phyloP scores from a whole-genome alignment of 2,888 invertebrate genomes.

The Encarsia formosa region DNA sequence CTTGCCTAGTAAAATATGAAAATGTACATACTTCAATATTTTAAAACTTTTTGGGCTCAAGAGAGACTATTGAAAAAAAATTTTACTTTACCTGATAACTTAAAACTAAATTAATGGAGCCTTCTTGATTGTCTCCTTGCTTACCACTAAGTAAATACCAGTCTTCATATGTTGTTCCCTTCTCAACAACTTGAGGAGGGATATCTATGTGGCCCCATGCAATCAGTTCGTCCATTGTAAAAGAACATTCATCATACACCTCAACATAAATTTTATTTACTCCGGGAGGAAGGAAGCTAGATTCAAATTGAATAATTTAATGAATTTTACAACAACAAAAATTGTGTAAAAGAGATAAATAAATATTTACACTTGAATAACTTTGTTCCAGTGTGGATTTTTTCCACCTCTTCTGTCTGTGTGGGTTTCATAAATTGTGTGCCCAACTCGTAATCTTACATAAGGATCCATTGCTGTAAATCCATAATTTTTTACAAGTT shows the following conservation, averaged over 20 bases:
- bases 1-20: constrained; percentile 33
- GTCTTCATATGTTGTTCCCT: constrained; percentile 89
- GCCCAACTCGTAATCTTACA: constrained; percentile 86
- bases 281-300: constrained; percentile 79
- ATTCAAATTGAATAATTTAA: constrained; percentile 2
- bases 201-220: constrained; percentile 91
- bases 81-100: constrained; percentile 64
- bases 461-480: constrained; percentile 96
- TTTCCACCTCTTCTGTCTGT: constrained; percentile 93
- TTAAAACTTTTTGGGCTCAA: too few relatives aligned
- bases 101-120: constrained; percentile 86
- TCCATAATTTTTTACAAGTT: constrained; percentile 91
- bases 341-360: too few relatives aligned
- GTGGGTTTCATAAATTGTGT: constrained; percentile 92
- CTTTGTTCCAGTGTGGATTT: constrained; percentile 94
- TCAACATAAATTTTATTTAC: constrained; percentile 86
- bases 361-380: constrained; percentile 80
- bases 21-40: not conserved
- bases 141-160: constrained; percentile 93
- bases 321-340: too few relatives aligned
- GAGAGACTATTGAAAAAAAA: not conserved
- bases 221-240: constrained; percentile 92
- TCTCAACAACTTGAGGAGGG: constrained; percentile 67
- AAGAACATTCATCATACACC: constrained; percentile 95
- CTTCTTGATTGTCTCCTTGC: constrained; percentile 91